A percentile compares a stretch with the other conserved stretches of the same genome.
These are phyloP conservation scores for Falco punctatus DNA, from an alignment of 2,113 vertebrate genomes.

Conservation along the genomic window DNA sequence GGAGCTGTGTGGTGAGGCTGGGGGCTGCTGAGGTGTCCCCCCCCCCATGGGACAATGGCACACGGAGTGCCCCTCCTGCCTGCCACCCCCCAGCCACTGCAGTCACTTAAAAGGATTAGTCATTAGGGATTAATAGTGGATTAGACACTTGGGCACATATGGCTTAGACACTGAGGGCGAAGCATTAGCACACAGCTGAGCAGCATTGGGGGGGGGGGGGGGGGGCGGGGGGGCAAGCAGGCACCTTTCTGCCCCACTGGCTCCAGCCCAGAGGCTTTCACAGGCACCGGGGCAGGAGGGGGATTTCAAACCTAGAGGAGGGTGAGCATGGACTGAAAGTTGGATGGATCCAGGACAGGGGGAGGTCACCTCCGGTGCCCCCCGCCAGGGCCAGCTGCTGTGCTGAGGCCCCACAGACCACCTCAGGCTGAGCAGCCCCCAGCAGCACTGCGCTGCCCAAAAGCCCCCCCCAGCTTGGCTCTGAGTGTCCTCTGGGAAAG, in stretches of 20 bases:
- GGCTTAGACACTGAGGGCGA: not conserved
- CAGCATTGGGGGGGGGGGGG: not conserved
- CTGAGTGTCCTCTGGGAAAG: not conserved
- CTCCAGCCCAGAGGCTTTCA: not conserved
- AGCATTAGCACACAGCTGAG: not conserved
- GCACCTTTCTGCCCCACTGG: not conserved
- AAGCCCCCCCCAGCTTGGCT: not conserved
- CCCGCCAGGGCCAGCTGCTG: fast-evolving
- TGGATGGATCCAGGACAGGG: not conserved
- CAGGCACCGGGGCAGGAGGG: not conserved
- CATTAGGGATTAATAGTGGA: not conserved
- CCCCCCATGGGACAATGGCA: not conserved
- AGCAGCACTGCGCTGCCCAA: fast-evolving
- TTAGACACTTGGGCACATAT: not conserved
- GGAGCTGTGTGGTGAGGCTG: not conserved
- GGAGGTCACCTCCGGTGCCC: not conserved
- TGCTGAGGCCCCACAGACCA: not conserved
- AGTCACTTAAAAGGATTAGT: not conserved
- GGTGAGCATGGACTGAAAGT: fast-evolving
- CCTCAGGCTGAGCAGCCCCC: not conserved
- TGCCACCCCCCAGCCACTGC: not conserved
- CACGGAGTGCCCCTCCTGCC: fast-evolving
- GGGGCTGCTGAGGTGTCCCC: not conserved
- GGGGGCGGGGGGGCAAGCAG: not conserved
- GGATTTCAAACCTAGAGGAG: not conserved